Base-by-base conservation (phyloP, 1,140 invertebrate species). In the Pentalonia nigronervosa region DNA sequence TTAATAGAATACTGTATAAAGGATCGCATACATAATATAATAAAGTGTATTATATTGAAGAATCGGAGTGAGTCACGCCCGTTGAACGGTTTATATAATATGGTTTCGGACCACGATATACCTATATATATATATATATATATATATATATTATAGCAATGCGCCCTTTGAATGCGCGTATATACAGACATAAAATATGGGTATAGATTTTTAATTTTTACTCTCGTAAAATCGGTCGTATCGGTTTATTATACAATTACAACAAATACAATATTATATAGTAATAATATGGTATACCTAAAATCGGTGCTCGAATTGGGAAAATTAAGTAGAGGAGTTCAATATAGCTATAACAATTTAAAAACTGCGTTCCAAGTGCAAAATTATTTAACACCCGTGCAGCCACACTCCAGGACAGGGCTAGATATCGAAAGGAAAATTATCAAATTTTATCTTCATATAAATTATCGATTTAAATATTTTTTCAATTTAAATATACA, bases 201-300 rank as follows among this genome's bases (percentile, higher is more conserved):
- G 60, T 76, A 76, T 76, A 76, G 60, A 76, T 76, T 76, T 76
- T 76, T 67, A n/a, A 53, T 53, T 76, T 76, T 76, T 67, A n/a
- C 60, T 76, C 60, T 76, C n/a, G 30, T 76, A 76, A 76, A 76
- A 76, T 76, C 60, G 30, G 60, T 76, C 6, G 30, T n/a, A 4
- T 76, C 14, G 60, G n/a, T 2, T n/a, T 14, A 67, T 67, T 67
- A 67, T 67, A n/a, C 60, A 67, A 67, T 67, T n/a, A 76, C 60
- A n/a, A 1, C n/a, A 4, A 8, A 60, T 60, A n/a, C n/a, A 53
- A 53, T 53, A 23, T 53, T 53, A 53, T 53, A 21, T 53, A 53
- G 23, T 53, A 23, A 21, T 50, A 50, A 48, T 48, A 14, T 48
- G 14, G 47, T 21, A 7, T 53, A 21, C 50, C 50, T 53, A 53